A percentile compares a stretch with the other conserved stretches of the same genome.
These are phyloP conservation scores for Hypotaenidia philippensis DNA, from an alignment of 2,797 vertebrate genomes.

Conservation along the genomic window DNA sequence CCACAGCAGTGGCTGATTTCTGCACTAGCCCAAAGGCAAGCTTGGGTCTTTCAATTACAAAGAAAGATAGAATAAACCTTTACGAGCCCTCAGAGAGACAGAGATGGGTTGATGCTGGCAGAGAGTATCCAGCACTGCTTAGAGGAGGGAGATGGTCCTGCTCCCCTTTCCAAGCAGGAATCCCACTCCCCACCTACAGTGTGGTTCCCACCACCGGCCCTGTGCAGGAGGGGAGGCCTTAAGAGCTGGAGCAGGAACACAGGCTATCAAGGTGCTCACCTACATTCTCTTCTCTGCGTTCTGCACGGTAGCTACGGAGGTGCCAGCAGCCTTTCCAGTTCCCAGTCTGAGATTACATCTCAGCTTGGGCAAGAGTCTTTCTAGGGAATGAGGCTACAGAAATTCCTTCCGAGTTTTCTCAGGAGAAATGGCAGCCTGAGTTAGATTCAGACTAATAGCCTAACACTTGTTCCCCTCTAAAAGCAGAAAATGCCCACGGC, in stretches of 20 bases:
- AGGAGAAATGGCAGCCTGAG: slow-evolving; percentile 63
- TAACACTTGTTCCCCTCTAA: slow-evolving; percentile 73
- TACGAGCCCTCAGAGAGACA: not conserved
- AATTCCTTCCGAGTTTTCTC: slow-evolving; percentile 49
- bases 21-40: slow-evolving; percentile 1
- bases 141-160: not conserved
- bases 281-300: not conserved
- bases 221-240: not conserved
- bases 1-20: not conserved
- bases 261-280: not conserved
- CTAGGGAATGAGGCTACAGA: slow-evolving; percentile 34
- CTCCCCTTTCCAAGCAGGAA: not conserved
- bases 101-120: not conserved
- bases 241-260: not conserved
- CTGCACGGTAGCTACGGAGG: not conserved
- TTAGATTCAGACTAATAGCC: slow-evolving; percentile 69
- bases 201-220: not conserved
- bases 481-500: slow-evolving; percentile 72
- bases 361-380: slow-evolving; percentile 19
- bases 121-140: not conserved
- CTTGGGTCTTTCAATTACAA: not conserved
- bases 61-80: not conserved
- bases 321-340: slow-evolving; percentile 23
- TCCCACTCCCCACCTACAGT: not conserved
- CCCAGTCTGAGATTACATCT: slow-evolving; percentile 36